Evolutionary conservation across 2,888 invertebrate genomes (phyloP).

Genomic region (Rhaphigaster nebulosa): DNA sequence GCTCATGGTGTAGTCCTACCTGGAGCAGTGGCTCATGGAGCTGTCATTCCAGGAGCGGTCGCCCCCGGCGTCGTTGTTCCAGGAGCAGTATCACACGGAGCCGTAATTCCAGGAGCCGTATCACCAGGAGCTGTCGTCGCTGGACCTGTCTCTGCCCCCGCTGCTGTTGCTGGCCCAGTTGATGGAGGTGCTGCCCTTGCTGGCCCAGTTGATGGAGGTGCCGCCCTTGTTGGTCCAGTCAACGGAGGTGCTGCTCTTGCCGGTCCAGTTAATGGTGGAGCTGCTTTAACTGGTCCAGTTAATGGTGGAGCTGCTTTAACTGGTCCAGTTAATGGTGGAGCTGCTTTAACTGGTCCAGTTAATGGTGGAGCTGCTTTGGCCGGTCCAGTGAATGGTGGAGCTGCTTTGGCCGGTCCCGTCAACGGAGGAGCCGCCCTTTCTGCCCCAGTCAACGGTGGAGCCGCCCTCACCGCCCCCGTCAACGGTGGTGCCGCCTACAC

Average conservation of each 20-base stretch:
- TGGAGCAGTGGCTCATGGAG: not conserved
- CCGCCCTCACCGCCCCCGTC: not conserved
- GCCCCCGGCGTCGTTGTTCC: not conserved
- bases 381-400: not conserved
- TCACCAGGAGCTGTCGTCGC: not conserved
- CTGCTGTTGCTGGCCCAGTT: not conserved
- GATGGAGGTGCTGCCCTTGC: not conserved
- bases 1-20: not conserved
- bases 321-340: not conserved
- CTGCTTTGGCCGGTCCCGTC: not conserved
- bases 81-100: not conserved
- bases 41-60: not conserved
- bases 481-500: not conserved
- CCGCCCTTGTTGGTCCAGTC: not conserved
- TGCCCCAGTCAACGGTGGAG: not conserved
- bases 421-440: not conserved
- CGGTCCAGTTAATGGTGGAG: constrained; percentile 14
- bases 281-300: not conserved
- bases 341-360: not conserved
- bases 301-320: not conserved
- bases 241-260: not conserved
- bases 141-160: not conserved
- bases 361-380: not conserved
- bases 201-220: not conserved
- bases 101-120: not conserved